Evolutionary conservation across 2,888 invertebrate genomes (phyloP).

Genomic region (Drosophila pseudotakahashii): DNA sequence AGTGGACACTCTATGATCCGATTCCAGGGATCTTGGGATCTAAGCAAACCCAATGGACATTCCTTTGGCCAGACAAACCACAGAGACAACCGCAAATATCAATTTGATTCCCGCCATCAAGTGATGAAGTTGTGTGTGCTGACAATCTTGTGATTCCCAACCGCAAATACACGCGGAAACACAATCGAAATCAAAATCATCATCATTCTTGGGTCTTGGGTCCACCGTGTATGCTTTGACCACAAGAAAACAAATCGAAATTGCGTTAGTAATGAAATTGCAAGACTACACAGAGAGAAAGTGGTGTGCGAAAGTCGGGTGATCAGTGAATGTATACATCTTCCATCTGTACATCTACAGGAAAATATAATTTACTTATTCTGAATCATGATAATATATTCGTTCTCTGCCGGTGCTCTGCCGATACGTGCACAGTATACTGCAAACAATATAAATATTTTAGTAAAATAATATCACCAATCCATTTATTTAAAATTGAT

Average conservation of each 20-base stretch:
- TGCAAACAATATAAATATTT: too few relatives aligned
- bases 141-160: constrained; percentile 20
- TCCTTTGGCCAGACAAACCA: constrained; percentile 34
- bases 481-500: too few relatives aligned
- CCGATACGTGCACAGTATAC: too few relatives aligned
- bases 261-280: constrained; percentile 66
- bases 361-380: too few relatives aligned
- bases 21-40: constrained; percentile 3
- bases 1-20: constrained; percentile 7
- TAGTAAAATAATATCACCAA: too few relatives aligned
- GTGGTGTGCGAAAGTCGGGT: too few relatives aligned
- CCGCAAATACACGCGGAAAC: constrained; percentile 30
- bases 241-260: constrained; percentile 50
- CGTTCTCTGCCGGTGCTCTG: too few relatives aligned
- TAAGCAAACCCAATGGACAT: constrained; percentile 20
- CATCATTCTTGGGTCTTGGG: neutral
- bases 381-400: too few relatives aligned
- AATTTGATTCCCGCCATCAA: constrained; percentile 60
- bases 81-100: constrained; percentile 69
- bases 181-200: constrained; percentile 45
- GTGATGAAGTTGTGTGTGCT: constrained; percentile 44
- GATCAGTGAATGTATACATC: too few relatives aligned
- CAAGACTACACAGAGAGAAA: constrained; percentile 37
- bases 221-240: constrained; percentile 21
- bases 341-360: too few relatives aligned